phyloP scores from a whole-genome alignment of 2,888 invertebrate species.

The Terebella lapidaria region DNA sequence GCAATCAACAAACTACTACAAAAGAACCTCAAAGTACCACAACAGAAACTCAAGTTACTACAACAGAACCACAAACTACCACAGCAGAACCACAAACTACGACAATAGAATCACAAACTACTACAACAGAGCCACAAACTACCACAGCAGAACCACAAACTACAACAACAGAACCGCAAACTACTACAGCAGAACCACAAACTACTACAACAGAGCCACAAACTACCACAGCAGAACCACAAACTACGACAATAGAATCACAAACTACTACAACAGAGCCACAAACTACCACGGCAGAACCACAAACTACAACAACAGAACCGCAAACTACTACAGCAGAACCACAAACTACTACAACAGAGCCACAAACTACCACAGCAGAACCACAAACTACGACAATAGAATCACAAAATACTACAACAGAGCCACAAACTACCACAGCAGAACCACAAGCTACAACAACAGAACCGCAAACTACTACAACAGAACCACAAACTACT shows the following conservation, averaged over 20 bases:
- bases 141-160: constrained; percentile 12
- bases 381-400: neutral
- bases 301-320: neutral
- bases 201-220: neutral
- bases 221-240: constrained; percentile 3
- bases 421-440: neutral
- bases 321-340: neutral
- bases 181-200: neutral
- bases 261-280: neutral
- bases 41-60: constrained; percentile 5
- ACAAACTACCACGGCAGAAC: neutral
- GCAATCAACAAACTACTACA: constrained; percentile 18
- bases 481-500: neutral
- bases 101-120: neutral
- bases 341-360: neutral
- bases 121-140: neutral
- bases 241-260: neutral
- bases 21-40: constrained; percentile 19
- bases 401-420: neutral
- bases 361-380: neutral
- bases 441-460: neutral
- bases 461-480: neutral
- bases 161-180: neutral
- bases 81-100: constrained; percentile 5
- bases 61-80: constrained; percentile 10